Conservation (phyloP, 2,888 invertebrate genomes). For the Scaeva pyrastri region DNA sequence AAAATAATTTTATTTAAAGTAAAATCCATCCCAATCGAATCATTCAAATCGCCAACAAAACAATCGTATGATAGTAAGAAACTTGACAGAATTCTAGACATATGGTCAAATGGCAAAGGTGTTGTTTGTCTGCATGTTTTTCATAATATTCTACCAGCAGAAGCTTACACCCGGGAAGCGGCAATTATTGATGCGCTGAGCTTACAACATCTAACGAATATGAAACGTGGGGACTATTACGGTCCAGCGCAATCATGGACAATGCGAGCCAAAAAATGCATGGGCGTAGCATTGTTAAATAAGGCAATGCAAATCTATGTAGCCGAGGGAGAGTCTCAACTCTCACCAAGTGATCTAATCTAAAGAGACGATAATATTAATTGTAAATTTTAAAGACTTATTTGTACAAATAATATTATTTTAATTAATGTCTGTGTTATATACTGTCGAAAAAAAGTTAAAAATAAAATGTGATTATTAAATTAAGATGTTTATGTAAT, state of each 20-base stretch:
- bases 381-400: conserved; percentile 33
- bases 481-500: background rate
- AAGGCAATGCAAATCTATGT: conserved; percentile 93
- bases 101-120: conserved; percentile 93
- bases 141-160: conserved; percentile 94
- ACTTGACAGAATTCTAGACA: conserved; percentile 91
- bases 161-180: conserved; percentile 97
- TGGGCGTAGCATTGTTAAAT: conserved; percentile 92
- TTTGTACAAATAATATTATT: conserved; percentile 43
- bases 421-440: conserved; percentile 54
- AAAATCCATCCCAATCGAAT: conserved; percentile 76
- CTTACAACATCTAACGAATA: conserved; percentile 90
- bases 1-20: conserved; percentile 44
- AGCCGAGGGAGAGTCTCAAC: conserved; percentile 94
- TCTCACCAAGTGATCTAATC: conserved; percentile 90
- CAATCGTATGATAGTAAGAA: conserved; percentile 84
- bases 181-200: conserved; percentile 96
- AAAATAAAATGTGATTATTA: background rate
- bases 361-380: conserved; percentile 65
- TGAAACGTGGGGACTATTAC: conserved; percentile 92
- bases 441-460: conserved; percentile 34
- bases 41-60: conserved; percentile 79
- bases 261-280: conserved; percentile 87
- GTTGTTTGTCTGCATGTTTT: conserved; percentile 96
- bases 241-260: conserved; percentile 91